These are phyloP conservation scores for Numenius phaeopus DNA, from an alignment of 2,797 vertebrate genomes.

Conservation along the genomic window DNA sequence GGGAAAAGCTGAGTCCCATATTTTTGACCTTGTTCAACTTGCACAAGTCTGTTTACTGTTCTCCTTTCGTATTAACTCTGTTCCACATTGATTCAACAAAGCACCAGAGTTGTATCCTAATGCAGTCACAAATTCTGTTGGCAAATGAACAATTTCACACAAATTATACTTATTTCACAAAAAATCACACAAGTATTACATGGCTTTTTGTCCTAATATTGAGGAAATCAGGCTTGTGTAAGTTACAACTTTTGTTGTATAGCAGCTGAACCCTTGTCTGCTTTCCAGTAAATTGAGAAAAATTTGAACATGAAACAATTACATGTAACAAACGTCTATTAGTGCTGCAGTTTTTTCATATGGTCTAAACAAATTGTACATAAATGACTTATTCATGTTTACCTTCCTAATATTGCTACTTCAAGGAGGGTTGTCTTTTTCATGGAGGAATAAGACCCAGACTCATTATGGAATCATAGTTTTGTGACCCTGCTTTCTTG, in stretches of 20 bases:
- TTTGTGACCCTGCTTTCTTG: neutral
- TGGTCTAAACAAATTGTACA: neutral
- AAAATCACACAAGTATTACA: neutral
- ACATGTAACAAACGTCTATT: neutral
- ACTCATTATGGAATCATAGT: neutral
- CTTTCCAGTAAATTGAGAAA: neutral
- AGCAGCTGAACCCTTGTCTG: neutral
- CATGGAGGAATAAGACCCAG: neutral
- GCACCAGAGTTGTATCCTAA: neutral
- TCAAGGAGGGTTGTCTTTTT: neutral
- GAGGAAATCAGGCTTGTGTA: neutral
- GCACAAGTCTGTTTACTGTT: neutral
- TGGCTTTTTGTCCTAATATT: neutral
- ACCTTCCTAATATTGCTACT: neutral
- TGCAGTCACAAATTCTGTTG: neutral
- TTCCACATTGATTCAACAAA: neutral
- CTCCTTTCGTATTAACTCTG: neutral
- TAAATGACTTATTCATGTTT: neutral
- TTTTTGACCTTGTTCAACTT: neutral
- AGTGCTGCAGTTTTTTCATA: neutral
- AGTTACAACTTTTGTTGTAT: neutral
- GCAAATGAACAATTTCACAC: constrained; percentile 39
- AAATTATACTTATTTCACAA: neutral
- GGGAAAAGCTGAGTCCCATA: neutral
- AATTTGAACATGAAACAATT: constrained; percentile 1